Evolutionary conservation across 2,888 invertebrate species (phyloP), one percentile per base, ranked within the genome.

Genomic region (Harmothoe impar): DNA sequence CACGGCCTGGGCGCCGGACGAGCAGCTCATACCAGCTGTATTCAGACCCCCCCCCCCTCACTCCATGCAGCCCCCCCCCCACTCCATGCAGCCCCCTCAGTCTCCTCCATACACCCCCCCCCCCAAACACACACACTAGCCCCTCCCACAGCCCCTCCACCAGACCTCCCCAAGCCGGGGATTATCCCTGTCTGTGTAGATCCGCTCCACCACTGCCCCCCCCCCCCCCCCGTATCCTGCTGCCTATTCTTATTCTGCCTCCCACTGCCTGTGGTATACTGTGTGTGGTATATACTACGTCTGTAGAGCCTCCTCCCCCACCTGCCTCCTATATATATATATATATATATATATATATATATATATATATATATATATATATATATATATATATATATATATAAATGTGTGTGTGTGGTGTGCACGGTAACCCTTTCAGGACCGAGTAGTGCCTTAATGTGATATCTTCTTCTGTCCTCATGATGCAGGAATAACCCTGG

Each of bases 11-110:
- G 31, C 72, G 31, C 29, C 15, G 31, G 72, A 72, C 20, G 62
- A 62, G 72, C 72, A 29, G 72, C 72, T 72, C 72, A n/a, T 29
- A 25, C 72, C 72, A 72, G 72, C 72, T 72, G 25, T 29, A 72
- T 72, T 25, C 72, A 29, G 72, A 15, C 0, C 31, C 72, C 72
- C 20, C 25, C 72, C 5, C 72, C 25, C 31, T 29, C 72, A 68
- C 68, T 17, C 54, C 54, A 15, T 52, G 54, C 54, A 52, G 54
- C 10, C 54, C 54, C 54, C 17, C 54, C 54, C 54, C 54, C 54
- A 17, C 54, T 52, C 54, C 10, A 17, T 52, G 54, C 54, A 52
- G 54, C 10, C 17, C 54, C 54, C 54, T 10, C 54, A 10, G 12
- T 17, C 54, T 52, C 54, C 54, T 52, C 54, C n/a, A n/a, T 52